phyloP scores from a whole-genome alignment of 2,888 invertebrate genomes.

The Rhingia campestris region DNA sequence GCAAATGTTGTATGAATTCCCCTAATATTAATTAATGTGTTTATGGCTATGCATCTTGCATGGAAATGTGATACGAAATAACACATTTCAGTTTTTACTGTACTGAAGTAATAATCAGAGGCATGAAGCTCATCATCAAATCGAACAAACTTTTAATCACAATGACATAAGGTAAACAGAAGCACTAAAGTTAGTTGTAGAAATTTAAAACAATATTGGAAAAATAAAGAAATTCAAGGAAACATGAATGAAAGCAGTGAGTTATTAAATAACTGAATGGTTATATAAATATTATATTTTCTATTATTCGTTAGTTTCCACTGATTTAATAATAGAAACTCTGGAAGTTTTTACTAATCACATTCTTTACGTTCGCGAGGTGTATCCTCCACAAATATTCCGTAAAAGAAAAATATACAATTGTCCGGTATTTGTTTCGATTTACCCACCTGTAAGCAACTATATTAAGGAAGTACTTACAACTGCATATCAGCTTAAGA shows the following conservation, averaged over 20 bases:
- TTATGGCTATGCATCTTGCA: too few relatives aligned
- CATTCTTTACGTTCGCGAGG: slow-evolving; percentile 79
- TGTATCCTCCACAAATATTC: slow-evolving; percentile 81
- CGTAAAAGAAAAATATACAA: slow-evolving; percentile 80
- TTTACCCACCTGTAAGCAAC: slow-evolving; percentile 79
- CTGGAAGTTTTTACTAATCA: slow-evolving; percentile 81
- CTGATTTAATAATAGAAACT: slow-evolving; percentile 79
- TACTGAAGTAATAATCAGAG: too few relatives aligned
- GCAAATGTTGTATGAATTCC: too few relatives aligned
- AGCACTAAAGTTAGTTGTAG: too few relatives aligned
- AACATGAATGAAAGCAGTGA: slow-evolving; percentile 46
- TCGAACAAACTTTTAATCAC: too few relatives aligned
- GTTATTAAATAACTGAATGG: not conserved
- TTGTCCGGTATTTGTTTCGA: slow-evolving; percentile 79
- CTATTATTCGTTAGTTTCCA: not conserved
- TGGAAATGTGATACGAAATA: too few relatives aligned
- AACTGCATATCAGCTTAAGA: slow-evolving; percentile 77
- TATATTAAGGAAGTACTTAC: slow-evolving; percentile 78
- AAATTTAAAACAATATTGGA: too few relatives aligned
- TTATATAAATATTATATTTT: too few relatives aligned
- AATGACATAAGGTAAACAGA: too few relatives aligned
- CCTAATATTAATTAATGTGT: too few relatives aligned
- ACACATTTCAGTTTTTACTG: too few relatives aligned
- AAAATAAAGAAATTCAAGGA: not conserved
- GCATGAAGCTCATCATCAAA: too few relatives aligned